phyloP scores from a whole-genome alignment of 2,113 vertebrate genomes.

The western clawed frog (Xenopus tropicalis) region UCB_Xtro_10.0 CM004449.2:104150501-104151000 shows the following conservation, averaged over 20 bases:
- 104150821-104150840: constrained; percentile 71
- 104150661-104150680: neutral
- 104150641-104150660: no score
- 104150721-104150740: constrained; percentile 71
- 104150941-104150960: constrained; percentile 69
- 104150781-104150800: constrained; percentile 70
- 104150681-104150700: constrained; percentile 73
- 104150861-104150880: constrained; percentile 49
- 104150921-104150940: constrained; percentile 68
- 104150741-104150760: constrained; percentile 55
- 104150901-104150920: constrained; percentile 71
- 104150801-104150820: constrained; percentile 76
- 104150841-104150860: constrained; percentile 64
- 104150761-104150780: constrained; percentile 62
- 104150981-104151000: constrained; percentile 1
- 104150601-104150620: no score
- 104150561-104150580: no score
- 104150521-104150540: no score
- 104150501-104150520: no score
- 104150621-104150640: no score
- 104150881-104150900: constrained; percentile 56
- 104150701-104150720: constrained; percentile 71
- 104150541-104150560: no score
- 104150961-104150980: constrained; percentile 59
- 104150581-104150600: no score